Percentiles rank a stretch among this genome's conserved stretches.
phyloP scores from a whole-genome alignment of 2,797 vertebrate genomes.

The Cryptoblepharus egeriae region DNA sequence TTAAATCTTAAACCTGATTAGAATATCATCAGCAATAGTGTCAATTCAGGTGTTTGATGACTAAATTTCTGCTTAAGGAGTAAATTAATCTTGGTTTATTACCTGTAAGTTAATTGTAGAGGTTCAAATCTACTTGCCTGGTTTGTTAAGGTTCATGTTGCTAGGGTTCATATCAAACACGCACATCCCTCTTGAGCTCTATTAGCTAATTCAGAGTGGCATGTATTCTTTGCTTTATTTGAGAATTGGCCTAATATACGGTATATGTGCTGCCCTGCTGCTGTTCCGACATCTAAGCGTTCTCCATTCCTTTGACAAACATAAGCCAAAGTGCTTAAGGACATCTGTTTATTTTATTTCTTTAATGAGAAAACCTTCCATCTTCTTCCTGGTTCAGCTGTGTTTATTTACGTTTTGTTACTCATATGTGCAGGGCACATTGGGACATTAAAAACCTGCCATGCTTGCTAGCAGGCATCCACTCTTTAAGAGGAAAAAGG shows the following conservation, averaged over 20 bases:
- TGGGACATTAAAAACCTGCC: slow-evolving; percentile 68
- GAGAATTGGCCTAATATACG: slow-evolving; percentile 74
- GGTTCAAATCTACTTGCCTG: background rate
- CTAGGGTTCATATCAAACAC: slow-evolving; percentile 77
- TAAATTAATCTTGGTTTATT: slow-evolving; percentile 74
- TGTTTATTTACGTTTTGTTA: slow-evolving; percentile 84
- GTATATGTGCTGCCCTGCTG: slow-evolving; percentile 51
- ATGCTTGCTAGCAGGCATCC: slow-evolving; percentile 62
- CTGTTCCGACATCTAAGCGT: slow-evolving; percentile 75
- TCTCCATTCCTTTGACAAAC: slow-evolving; percentile 81
- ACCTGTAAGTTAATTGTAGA: slow-evolving; percentile 72
- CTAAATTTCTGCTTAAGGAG: slow-evolving; percentile 64
- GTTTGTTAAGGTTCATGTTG: slow-evolving; percentile 59
- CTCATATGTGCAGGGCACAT: slow-evolving; percentile 77
- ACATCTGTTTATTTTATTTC: slow-evolving; percentile 87
- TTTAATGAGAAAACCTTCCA: slow-evolving; percentile 86
- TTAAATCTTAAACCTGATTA: slow-evolving; percentile 48
- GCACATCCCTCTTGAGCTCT: slow-evolving; percentile 69
- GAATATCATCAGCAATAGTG: slow-evolving; percentile 66
- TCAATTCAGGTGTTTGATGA: slow-evolving; percentile 59
- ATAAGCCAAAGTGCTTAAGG: slow-evolving; percentile 83
- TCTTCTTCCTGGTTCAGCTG: slow-evolving; percentile 81
- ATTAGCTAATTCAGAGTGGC: slow-evolving; percentile 74
- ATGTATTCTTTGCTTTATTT: slow-evolving; percentile 57
- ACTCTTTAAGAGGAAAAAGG: slow-evolving; percentile 53